phyloP scores from a whole-genome alignment of 2,888 invertebrate species.

The Cephus rjabovi region DNA sequence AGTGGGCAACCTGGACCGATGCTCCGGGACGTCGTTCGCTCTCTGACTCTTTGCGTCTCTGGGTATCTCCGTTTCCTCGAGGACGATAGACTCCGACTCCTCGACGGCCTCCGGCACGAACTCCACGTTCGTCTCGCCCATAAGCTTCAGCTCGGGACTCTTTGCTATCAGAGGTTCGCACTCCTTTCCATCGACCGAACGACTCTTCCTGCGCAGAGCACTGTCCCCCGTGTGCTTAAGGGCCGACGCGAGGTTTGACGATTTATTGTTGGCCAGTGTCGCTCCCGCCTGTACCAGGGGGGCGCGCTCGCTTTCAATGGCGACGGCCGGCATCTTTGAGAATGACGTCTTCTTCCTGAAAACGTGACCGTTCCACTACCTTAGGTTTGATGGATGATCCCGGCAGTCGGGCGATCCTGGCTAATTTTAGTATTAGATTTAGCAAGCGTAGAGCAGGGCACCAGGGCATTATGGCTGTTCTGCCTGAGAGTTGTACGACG shows the following conservation, averaged over 20 bases:
- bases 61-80: constrained; percentile 54
- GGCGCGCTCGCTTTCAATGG: constrained; percentile 48
- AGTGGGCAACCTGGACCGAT: constrained; percentile 58
- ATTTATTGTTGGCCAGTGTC: constrained; percentile 21
- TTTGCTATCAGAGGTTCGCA: constrained; percentile 46
- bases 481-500: too few relatives aligned
- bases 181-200: constrained; percentile 32
- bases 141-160: constrained; percentile 37
- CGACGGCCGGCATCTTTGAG: constrained; percentile 49
- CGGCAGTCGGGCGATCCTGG: neutral
- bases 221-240: constrained; percentile 40
- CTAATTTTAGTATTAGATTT: too few relatives aligned
- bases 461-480: too few relatives aligned
- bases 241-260: constrained; percentile 33
- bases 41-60: constrained; percentile 32
- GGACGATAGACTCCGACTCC: constrained; percentile 51
- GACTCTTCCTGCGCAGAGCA: constrained; percentile 37
- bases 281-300: constrained; percentile 41
- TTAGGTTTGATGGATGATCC: constrained; percentile 40
- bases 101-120: constrained; percentile 55
- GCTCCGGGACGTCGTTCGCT: constrained; percentile 33
- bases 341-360: constrained; percentile 59
- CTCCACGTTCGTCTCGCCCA: constrained; percentile 49
- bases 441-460: too few relatives aligned
- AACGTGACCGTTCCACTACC: constrained; percentile 42